Evolutionary conservation across 2,113 vertebrate genomes (phyloP), one percentile per base, ranked within the genome.

Genomic region (Henicopernis longicauda): DNA sequence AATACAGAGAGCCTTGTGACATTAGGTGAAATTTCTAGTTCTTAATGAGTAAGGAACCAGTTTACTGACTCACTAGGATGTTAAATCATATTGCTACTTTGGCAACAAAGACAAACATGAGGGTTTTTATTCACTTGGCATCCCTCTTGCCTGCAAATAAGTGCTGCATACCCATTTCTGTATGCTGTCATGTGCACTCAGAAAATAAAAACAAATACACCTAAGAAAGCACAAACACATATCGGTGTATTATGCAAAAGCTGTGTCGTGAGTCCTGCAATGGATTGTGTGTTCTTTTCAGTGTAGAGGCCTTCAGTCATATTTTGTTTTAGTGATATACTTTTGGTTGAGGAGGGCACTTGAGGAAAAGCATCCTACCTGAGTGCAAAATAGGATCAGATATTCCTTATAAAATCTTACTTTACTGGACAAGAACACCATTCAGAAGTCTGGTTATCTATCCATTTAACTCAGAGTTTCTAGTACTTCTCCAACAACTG

Each of bases 321-420:
- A 49, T 52, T 82, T 85, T 0, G 0, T 14, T 70, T 67, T 54
- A 61, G 9, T 32, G 16, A 14, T 34, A 13, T 2, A 2, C 8
- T 94, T 78, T 13, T 36, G 15, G 6, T 50, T 63, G 25, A 77
- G 29, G 34, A 57, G 22, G 13, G 10, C 11, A 16, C n/a, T 40
- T 38, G n/a, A 83, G 11, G 42, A 67, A 42, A 81, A 78, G 1
- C 31, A 36, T 81, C 50, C 54, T 71, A 31, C 12, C 9, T 7
- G 18, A 81, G 8, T 40, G 6, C 40, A 73, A 49, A 74, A 16
- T 14, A 54, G 36, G 31, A 86, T 86, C 55, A 70, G 25, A 18
- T 61, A 12, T 10, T 88, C 14, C 36, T 61, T 77, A 38, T 32
- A 7, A 47, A 45, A 31, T 66, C 42, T 52, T 59, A 15, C 21